Base-by-base conservation (phyloP, 2,888 invertebrate species). In the Plebejus argus region DNA sequence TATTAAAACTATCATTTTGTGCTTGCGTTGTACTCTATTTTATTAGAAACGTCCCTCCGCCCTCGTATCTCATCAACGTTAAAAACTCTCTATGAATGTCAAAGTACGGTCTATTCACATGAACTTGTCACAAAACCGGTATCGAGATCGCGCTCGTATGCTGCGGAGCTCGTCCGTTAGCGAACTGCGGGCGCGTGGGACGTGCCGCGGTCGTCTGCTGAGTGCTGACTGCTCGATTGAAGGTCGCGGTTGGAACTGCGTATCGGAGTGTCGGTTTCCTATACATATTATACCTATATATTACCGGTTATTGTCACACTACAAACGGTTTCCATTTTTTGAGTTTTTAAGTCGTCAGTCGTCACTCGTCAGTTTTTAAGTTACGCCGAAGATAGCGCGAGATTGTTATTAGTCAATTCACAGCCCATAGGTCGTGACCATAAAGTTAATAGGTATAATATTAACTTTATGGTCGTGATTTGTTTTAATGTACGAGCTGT, bases 1-100 rank as follows among this genome's bases (percentile, higher is more conserved):
- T 0, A 81, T 49, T 23, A 84, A 28, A 4, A 79, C 70, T 8
- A 81, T 76, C 81, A 80, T 81, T 12, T 77, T 58, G 72, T 53
- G 15, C 28, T 75, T 18, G 15, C 15, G 18, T 53, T 75, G 28
- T 8, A 53, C 18, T 28, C 28, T 75, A 45, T 45, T 72, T 72
- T 72, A 45, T 61, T 61, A 61, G 12, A 12, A 23, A 23, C 33
- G 28, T 18, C 28, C 10, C n/a, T n/a, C n/a, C n/a, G n/a, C n/a
- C n/a, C 28, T 66, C 1, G 5, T 53, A 18, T 18, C 12, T 15
- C 4, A 53, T 53, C 5, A 18, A 45, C 15, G 5, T 53, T 53
- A 4, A 0, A 4, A 49, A 15, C 49, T 4, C 39, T 39, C 35
- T 39, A 12, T 45, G 8, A 45, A 45, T 10, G 10, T 45, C 45